Evolutionary conservation across 2,888 invertebrate species (phyloP), one percentile per base, ranked within the genome.

Genomic region (Lepidonotus clava): DNA sequence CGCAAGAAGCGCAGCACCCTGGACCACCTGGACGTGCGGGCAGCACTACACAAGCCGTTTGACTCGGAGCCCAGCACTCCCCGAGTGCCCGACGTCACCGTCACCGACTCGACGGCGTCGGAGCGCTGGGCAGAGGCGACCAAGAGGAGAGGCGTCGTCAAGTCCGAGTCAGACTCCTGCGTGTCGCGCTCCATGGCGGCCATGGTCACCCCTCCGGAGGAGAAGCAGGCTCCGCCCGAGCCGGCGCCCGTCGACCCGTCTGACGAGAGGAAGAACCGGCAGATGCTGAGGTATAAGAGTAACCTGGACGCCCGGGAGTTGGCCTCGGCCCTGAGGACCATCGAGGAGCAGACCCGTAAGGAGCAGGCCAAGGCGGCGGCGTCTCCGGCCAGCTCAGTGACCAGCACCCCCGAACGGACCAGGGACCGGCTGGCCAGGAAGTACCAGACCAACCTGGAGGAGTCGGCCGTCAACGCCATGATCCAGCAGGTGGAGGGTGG

Each of bases 251-350:
- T 51, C 21, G 71, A 28, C 6, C 14, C 24, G 2, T 14, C 8
- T 11, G 80, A 80, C 14, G 51, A 80, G 46, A 11, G 24, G 28
- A 41, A 24, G 32, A 46, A n/a, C 2, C 1, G 61, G 32, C 66
- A 84, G 38, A 32, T 41, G 36, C 66, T 36, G n/a, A 34, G 66
- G 18, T 46, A 85, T 38, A 67, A 41, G 46, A 53, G 77, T 32
- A 77, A 86, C 34, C 56, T 83, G 2, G 83, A 86, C 38, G 83
- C 83, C 2, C 34, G 18, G 18, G 86, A 86, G 67, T 46, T 86
- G 28, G 83, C 86, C 66, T 86, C 86, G 0, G 83, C 86, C 28
- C 67, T 86, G 46, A 66, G 28, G 21, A 86, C 86, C 34, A 46
- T 86, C 8, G 83, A 86, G 38, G 86, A 86, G 41, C n/a, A n/a